These are phyloP conservation scores for Polyommatus icarus DNA, from an alignment of 2,888 invertebrate species.

Conservation along the genomic window DNA sequence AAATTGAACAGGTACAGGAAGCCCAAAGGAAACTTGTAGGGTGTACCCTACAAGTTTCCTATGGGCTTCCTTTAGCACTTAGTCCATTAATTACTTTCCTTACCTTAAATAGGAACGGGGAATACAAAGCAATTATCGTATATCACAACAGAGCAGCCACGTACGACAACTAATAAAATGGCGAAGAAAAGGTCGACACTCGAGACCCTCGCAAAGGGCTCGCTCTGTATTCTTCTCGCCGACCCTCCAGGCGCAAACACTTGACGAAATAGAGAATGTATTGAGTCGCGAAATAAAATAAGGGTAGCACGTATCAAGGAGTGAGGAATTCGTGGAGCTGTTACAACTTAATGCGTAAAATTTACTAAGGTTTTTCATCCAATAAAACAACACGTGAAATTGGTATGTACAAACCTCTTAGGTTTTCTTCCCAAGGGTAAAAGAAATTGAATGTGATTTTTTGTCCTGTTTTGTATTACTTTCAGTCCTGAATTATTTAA, in stretches of 20 bases:
- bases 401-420: no score
- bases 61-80: no score
- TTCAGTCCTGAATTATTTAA: no score
- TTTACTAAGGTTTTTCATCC: neutral
- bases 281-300: conserved; percentile 79
- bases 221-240: conserved; percentile 72
- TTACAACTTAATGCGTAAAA: conserved; percentile 36
- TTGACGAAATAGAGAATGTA: conserved; percentile 74
- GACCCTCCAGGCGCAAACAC: conserved; percentile 70
- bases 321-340: conserved; percentile 53
- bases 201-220: conserved; percentile 57
- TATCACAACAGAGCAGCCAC: conserved; percentile 64
- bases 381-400: neutral
- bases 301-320: conserved; percentile 64
- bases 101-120: conserved; percentile 28
- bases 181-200: conserved; percentile 72
- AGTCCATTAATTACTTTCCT: conserved; percentile 11
- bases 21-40: neutral
- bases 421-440: no score
- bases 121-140: conserved; percentile 36
- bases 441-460: no score
- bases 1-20: no score
- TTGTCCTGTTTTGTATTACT: no score
- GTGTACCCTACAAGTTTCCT: no score
- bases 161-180: conserved; percentile 77